Evolutionary conservation across 2,888 invertebrate genomes (phyloP).

Genomic region (Sphaerophoria taeniata): DNA sequence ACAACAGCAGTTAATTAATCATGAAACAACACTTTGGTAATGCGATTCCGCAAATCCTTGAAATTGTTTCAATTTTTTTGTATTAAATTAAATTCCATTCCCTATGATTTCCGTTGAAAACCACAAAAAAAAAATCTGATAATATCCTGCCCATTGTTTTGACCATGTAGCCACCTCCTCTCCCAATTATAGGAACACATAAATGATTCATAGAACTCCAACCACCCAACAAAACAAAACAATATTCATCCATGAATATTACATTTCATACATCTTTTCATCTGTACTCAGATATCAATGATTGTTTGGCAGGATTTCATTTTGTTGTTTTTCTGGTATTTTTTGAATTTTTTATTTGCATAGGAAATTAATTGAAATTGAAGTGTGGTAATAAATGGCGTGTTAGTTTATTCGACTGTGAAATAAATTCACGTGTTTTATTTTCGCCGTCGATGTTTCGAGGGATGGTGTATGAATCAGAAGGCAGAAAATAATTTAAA

Average conservation of each 20-base stretch:
- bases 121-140: constrained; percentile 3
- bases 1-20: constrained; percentile 17
- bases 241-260: constrained; percentile 23
- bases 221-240: constrained; percentile 3
- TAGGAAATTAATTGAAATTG: constrained; percentile 66
- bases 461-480: background rate
- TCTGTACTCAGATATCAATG: constrained; percentile 45
- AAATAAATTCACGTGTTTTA: constrained; percentile 60
- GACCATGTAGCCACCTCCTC: background rate
- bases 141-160: background rate
- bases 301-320: constrained; percentile 1
- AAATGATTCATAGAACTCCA: constrained; percentile 59
- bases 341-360: constrained; percentile 5
- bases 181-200: background rate
- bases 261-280: constrained; percentile 59
- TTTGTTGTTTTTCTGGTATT: background rate
- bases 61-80: constrained; percentile 2
- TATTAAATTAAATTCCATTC: background rate
- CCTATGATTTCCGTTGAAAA: background rate
- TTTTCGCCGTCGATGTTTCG: background rate
- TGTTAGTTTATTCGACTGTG: constrained; percentile 68
- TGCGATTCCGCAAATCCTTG: constrained; percentile 12
- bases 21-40: constrained; percentile 35
- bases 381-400: constrained; percentile 63
- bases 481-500: constrained; percentile 25